phyloP scores from a whole-genome alignment of 2,797 vertebrate genomes.

The Rhinophrynus dorsalis region DNA sequence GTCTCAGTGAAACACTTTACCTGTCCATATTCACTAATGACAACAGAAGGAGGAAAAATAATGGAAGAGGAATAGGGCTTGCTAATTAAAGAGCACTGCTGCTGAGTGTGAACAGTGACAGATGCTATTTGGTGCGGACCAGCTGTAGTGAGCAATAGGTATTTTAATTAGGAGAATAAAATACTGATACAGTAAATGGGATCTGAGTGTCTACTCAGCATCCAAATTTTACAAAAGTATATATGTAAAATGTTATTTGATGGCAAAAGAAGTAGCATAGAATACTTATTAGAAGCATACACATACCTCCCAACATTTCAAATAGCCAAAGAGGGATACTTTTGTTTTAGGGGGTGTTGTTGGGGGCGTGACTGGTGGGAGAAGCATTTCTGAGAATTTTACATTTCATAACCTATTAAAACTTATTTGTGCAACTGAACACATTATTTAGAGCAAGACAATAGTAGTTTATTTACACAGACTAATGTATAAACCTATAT shows the following conservation, averaged over 20 bases:
- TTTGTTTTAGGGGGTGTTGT: too few species aligned
- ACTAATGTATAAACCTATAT: too few species aligned
- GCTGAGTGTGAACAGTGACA: constrained; percentile 12
- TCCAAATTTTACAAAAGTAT: not conserved
- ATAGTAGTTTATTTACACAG: too few species aligned
- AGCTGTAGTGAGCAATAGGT: constrained; percentile 3
- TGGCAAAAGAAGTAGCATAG: not conserved
- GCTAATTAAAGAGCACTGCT: constrained; percentile 22
- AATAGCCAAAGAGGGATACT: too few species aligned
- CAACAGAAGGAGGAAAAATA: not conserved
- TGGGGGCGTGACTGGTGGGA: too few species aligned
- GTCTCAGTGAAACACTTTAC: not conserved
- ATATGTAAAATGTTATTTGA: not conserved
- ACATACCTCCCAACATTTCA: too few species aligned
- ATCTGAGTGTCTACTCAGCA: not conserved
- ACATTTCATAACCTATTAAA: too few species aligned
- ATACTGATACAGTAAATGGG: not conserved
- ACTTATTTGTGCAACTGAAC: too few species aligned
- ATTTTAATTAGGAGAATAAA: constrained; percentile 20
- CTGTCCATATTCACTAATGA: not conserved
- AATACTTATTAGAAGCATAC: too few species aligned
- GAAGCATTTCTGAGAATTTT: too few species aligned
- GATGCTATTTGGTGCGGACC: constrained; percentile 20
- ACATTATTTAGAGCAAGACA: too few species aligned
- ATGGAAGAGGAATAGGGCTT: not conserved